Evolutionary conservation across 2,797 vertebrate genomes (phyloP).

Genomic region (Xenopus petersii): DNA sequence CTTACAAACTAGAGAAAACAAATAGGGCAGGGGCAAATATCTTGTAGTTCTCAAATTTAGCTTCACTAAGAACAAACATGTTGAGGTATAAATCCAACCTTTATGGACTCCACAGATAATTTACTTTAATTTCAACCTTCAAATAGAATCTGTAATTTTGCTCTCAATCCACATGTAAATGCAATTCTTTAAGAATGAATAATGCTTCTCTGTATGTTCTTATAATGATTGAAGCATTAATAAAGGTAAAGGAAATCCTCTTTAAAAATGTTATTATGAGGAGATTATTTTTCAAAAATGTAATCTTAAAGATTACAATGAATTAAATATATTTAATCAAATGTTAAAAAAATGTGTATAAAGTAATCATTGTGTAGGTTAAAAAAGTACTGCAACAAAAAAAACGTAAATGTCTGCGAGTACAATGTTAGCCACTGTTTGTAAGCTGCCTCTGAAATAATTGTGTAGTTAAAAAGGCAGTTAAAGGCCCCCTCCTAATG

Average conservation of each 20-base stretch:
- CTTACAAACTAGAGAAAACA: not conserved
- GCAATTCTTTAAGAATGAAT: conserved; percentile 12
- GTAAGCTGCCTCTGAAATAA: no score
- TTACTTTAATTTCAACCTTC: conserved; percentile 27
- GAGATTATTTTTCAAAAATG: conserved; percentile 12
- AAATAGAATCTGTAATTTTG: conserved; percentile 24
- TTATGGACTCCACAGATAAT: conserved; percentile 19
- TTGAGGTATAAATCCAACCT: conserved; percentile 13
- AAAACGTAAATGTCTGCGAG: no score
- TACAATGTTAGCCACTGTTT: no score
- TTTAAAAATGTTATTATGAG: conserved; percentile 26
- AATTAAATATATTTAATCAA: not conserved
- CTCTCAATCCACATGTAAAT: conserved; percentile 39
- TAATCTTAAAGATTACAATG: not conserved
- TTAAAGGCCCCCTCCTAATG: no score
- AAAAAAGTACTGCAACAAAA: no score
- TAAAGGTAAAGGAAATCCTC: conserved; percentile 31
- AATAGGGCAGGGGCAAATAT: not conserved
- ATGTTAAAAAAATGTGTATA: no score
- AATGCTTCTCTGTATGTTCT: conserved; percentile 17
- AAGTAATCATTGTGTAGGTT: no score
- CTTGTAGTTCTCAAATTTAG: conserved; percentile 12
- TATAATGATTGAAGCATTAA: conserved; percentile 22
- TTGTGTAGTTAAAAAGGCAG: no score
- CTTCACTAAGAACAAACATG: conserved; percentile 12